Percentiles rank a stretch among this genome's conserved stretches.
Evolutionary conservation across 2,797 vertebrate genomes (phyloP).

Genomic region (Sternotherus odoratus): DNA sequence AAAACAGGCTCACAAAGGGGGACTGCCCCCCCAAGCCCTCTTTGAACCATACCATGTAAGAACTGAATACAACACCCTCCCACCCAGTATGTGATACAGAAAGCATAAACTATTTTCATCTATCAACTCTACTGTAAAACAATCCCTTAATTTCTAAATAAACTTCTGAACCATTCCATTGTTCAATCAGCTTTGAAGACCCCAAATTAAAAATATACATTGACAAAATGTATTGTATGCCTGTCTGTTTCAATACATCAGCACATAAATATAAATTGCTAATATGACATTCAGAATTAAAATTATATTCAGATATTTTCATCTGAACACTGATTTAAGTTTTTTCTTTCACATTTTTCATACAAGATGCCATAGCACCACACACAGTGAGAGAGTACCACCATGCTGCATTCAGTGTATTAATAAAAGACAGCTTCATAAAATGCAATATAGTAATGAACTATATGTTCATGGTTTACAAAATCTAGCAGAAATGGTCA

Average conservation of each 20-base stretch:
- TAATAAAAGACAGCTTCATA: background rate
- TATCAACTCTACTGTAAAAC: background rate
- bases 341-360: background rate
- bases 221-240: constrained; percentile 24
- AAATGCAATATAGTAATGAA: background rate
- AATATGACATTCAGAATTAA: constrained; percentile 1
- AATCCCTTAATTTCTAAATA: constrained; percentile 18
- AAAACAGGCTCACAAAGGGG: constrained; percentile 68
- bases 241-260: background rate
- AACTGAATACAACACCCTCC: background rate
- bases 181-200: background rate
- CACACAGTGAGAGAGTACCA: background rate
- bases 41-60: constrained; percentile 40
- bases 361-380: background rate
- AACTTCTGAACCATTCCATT: background rate
- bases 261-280: background rate
- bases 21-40: constrained; percentile 38
- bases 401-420: background rate
- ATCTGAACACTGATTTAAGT: background rate
- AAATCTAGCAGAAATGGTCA: background rate
- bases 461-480: background rate
- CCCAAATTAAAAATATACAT: background rate
- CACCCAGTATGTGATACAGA: constrained; percentile 24
- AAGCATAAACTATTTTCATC: background rate
- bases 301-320: background rate